Evolutionary conservation across 2,888 invertebrate genomes (phyloP), one percentile per base, ranked within the genome.

Genomic region (Escarpia spicata): DNA sequence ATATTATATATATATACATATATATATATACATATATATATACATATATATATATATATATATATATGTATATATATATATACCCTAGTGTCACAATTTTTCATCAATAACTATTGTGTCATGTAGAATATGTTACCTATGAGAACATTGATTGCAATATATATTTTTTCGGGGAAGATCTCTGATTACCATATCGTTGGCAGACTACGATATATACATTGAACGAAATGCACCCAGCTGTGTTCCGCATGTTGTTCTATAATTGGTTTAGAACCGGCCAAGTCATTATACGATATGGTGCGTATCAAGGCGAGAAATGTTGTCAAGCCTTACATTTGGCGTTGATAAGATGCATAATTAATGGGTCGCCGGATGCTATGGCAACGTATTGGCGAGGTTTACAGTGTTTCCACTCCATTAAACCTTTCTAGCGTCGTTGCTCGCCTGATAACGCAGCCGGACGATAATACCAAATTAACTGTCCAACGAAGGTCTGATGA

Each of bases 371-470:
- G 75, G 75, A 75, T n/a, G 75, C 75, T 75, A 75, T 75, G 75
- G 75, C 75, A 75, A 75, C 75, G 75, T 75, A 75, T 75, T 75
- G 26, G 75, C 19, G 75, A 75, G 75, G 75, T n/a, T 75, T 75
- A 26, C 75, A 75, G n/a, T 75, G 26, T 75, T 75, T 75, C 26
- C 75, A 75, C 75, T 26, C 19, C 75, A 75, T 75, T 75, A 75
- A 75, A 26, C 26, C 75, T 75, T 26, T 15, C 75, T 26, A 75
- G 26, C 75, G 75, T n/a, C n/a, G 6, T 26, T 75, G n/a, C 75
- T 4, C 75, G 75, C 19, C 19, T 75, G 75, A 75, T 26, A 75
- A 75, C 26, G 75, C 75, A 75, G 75, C 75, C n/a, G 75, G 75
- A 75, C 75, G 26, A 75, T 75, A 75, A 75, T 75, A 19, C 19